Evolutionary conservation across 2,797 vertebrate genomes (phyloP), one percentile per base, ranked within the genome.

Genomic region (Halcyon chelicuti): DNA sequence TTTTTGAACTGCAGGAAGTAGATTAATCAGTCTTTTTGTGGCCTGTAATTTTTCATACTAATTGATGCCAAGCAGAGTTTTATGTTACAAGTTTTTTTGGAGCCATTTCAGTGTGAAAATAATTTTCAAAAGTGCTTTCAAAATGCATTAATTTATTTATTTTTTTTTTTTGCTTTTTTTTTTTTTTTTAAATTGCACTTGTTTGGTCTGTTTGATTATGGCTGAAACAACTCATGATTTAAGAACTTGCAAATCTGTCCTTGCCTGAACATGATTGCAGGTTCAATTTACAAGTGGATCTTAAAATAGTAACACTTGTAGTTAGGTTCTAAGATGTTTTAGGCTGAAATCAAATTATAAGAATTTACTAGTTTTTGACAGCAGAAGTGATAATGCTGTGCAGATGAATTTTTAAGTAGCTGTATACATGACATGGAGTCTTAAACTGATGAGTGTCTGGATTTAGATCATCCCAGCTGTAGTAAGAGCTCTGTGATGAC

Each of bases 321-420:
- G 68, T 81, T 76, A 75, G 57, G 63, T 95, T 95, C 19, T 58
- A 37, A 89, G 96, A 92, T 97, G 95, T 92, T 96, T 94, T 79
- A 94, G 88, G 57, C 92, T 95, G 92, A 97, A 97, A 94, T 95
- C 95, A 96, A 94, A 91, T 95, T 87, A 96, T 84, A 95, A 91
- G 89, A 96, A 96, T 97, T 92, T 96, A 94, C 95, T 96, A 79
- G 72, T 90, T 97, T 96, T 97, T 97, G 97, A 97, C 97, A 97
- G 96, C 86, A 91, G 92, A 91, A 94, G 75, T 70, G 94, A 95
- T 97, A 95, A 97, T 94, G 39, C 91, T 76, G 83, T 84, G 91
- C 84, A 96, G 89, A 90, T 94, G 82, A 93, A 77, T 96, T 79
- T 96, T 94, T 93, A 95, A 97, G 96, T 96, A 96, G 89, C 85